Evolutionary conservation across 2,888 invertebrate species (phyloP).

Genomic region (Limnephilus marmoratus): DNA sequence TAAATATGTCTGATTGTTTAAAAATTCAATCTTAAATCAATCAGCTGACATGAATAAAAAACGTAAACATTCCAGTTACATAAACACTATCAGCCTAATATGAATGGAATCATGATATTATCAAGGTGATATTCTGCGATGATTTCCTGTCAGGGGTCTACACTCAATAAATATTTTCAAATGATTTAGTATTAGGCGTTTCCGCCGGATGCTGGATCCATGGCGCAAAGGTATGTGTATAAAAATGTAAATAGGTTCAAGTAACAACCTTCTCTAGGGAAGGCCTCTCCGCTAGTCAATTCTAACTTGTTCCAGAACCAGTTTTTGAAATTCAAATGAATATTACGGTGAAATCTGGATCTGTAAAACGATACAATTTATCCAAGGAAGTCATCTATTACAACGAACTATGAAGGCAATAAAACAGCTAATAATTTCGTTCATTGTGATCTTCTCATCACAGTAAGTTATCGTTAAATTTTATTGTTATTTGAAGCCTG

Average conservation of each 20-base stretch:
- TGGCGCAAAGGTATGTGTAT: neutral
- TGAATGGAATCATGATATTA: neutral
- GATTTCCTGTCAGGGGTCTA: neutral
- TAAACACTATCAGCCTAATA: neutral
- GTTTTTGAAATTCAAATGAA: slow-evolving; percentile 10
- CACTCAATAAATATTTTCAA: slow-evolving; percentile 5
- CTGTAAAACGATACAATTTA: neutral
- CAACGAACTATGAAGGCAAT: neutral
- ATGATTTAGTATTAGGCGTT: slow-evolving; percentile 12
- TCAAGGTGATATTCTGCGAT: neutral
- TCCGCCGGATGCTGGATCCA: slow-evolving; percentile 19
- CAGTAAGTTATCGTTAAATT: neutral
- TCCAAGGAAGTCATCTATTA: neutral
- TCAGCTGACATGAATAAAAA: neutral
- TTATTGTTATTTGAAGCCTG: neutral
- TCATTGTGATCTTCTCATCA: neutral
- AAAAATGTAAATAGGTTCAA: neutral
- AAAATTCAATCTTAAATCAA: neutral
- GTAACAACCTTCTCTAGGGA: neutral
- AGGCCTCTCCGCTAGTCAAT: neutral
- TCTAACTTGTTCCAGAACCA: neutral
- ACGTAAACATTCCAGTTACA: neutral
- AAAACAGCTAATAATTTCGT: neutral
- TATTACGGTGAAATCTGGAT: slow-evolving; percentile 2
- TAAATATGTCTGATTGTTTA: too few species aligned